phyloP scores from a whole-genome alignment of 1,140 invertebrate species.

The Diabrotica undecimpunctata region DNA sequence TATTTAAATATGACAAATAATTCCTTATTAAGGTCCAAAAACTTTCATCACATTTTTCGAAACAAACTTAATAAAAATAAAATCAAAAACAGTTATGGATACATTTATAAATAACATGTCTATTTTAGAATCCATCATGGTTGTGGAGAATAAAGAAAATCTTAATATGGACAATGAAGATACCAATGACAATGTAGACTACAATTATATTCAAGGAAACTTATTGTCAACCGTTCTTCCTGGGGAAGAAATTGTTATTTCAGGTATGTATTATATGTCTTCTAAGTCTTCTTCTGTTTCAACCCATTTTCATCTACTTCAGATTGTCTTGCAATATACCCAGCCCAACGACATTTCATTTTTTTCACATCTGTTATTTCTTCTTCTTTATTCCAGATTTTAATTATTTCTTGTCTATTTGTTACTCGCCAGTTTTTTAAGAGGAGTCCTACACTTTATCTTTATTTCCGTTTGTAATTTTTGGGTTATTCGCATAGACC shows the following conservation, averaged over 20 bases:
- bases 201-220: conserved; percentile 17
- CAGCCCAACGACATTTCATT: not conserved
- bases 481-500: too few species aligned
- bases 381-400: not conserved
- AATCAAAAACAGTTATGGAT: too few species aligned
- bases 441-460: too few species aligned
- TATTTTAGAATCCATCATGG: too few species aligned
- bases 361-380: not conserved
- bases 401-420: not conserved
- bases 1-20: too few species aligned
- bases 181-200: not conserved
- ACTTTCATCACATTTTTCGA: too few species aligned
- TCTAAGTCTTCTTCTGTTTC: not conserved
- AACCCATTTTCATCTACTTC: not conserved
- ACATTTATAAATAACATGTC: too few species aligned
- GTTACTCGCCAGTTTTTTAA: too few species aligned
- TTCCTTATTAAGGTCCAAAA: too few species aligned
- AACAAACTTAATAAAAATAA: too few species aligned
- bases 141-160: too few species aligned
- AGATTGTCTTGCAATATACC: not conserved
- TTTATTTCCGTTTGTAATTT: too few species aligned
- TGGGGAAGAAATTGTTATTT: conserved; percentile 79
- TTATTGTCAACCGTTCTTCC: conserved; percentile 36
- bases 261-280: conserved; percentile 42
- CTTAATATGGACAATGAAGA: not conserved